Evolutionary conservation across 2,888 invertebrate species (phyloP), one percentile per base, ranked within the genome.

Genomic region (Philhelius pedissequus): DNA sequence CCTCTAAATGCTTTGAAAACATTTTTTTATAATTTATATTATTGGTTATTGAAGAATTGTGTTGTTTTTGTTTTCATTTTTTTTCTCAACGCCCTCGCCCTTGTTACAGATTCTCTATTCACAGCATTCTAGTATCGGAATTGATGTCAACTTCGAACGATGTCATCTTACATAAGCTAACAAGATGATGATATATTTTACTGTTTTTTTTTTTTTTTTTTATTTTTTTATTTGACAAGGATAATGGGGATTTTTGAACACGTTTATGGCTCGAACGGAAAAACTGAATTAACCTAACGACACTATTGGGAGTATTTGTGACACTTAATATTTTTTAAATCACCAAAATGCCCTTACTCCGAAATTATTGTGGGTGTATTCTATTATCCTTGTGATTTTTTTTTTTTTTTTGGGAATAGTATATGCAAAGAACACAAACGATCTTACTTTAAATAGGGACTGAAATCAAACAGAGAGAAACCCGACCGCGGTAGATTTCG

Each of bases 141-240:
- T 84, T 75, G 84, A 79, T 84, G 84, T 80, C 84, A 84, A 84
- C 80, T 84, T 79, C 54, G 62, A 75, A 76, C 80, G 71, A 84
- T 84, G 84, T 84, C 84, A 80, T 80, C 84, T 84, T 84, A 84
- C 80, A 84, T 84, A 84, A 84, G 84, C 62, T 73, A 62, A 75
- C 64, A 30, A 32, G 43, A 70, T 79, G 73, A 43, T 38, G 22
- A 32, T 50, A 32, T 35, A n/a, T 45, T 20, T 70, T 20, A 18
- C 54, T 20, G 32, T 69, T 30, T 25, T 50, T 20, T 68, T 43
- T 40, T 68, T 27, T 13, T 27, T 18, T 35, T 50, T 9, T 11
- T 3, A 35, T n/a, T 15, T 60, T 58, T 66, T 73, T 62, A 45
- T 52, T 43, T 48, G 11, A 64, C 66, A 76, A 81, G 81, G 76